Base-by-base conservation (phyloP, 2,888 invertebrate genomes). In the Portevinia maculata region DNA sequence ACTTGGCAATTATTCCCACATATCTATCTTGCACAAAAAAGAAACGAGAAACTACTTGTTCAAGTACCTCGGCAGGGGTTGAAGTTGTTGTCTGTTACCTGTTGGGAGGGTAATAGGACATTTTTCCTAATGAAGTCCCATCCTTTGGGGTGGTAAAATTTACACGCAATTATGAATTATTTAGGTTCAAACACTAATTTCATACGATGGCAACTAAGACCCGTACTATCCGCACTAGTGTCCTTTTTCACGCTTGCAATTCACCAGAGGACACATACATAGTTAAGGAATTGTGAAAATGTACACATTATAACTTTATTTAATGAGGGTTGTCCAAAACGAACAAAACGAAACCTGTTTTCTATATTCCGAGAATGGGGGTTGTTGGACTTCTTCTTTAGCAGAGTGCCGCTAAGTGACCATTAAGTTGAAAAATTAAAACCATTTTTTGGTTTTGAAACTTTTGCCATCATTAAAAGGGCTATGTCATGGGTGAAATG, bases 381-480 rank as follows among this genome's bases (percentile, higher is more conserved):
- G 34, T 5, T 32, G 37, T 17, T 28, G 50, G 24, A 3, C 30
- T 50, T 55, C 79, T 62, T 57, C 17, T 24, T 24, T 24, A 24
- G 30, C 46, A 48, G 19, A 44, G 28, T 53, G 30, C 48, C 83
- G 71, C 83, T 67, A 83, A 83, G 83, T 83, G 83, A 83, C 83
- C 83, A 83, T 83, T 83, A 83, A 83, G 76, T 83, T 83, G 78
- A 76, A 83, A 83, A 83, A 83, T 83, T 83, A 83, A 83, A 78
- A 83, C 83, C 78, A 83, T 83, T 83, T 83, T 83, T 83, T 78
- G 83, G 83, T 83, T 78, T 71, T 44, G 65, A 57, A 83, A 83
- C 78, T 78, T 83, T 83, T 55, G 62, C 52, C 71, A 67, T 78
- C 83, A 76, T 78, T 78, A 78, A 83, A 34, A 30, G 71, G 50